These are phyloP conservation scores for Leptinotarsa defecta DNA, from an alignment of 1,140 invertebrate genomes.

Conservation along the genomic window DNA sequence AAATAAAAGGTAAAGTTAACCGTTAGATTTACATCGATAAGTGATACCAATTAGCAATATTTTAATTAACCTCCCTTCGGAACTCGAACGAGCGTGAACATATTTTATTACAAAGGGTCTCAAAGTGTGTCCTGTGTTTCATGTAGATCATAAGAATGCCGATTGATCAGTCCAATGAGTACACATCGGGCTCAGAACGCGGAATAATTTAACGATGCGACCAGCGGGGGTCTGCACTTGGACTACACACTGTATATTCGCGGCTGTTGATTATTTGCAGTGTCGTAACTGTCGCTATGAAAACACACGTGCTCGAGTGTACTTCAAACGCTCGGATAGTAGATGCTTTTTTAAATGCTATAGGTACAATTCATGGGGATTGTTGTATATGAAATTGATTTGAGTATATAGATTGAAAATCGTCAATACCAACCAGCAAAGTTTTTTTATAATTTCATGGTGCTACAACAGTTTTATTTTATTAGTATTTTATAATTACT, in stretches of 20 bases:
- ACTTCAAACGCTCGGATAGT: background rate
- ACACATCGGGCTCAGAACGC: conserved; percentile 32
- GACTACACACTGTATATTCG: conserved; percentile 30
- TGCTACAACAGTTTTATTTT: too few relatives aligned
- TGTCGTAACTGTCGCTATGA: conserved; percentile 15
- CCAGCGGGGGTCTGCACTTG: conserved; percentile 25
- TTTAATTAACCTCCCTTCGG: conserved; percentile 32
- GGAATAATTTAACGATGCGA: conserved; percentile 42
- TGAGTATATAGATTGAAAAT: too few relatives aligned
- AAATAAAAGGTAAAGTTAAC: too few relatives aligned
- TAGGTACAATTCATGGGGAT: too few relatives aligned
- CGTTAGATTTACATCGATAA: conserved; percentile 5
- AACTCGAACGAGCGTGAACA: conserved; percentile 30
- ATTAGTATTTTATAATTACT: too few relatives aligned
- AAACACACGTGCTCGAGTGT: conserved; percentile 16
- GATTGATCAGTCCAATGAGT: conserved; percentile 39
- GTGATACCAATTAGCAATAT: conserved; percentile 34
- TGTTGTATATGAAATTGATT: too few relatives aligned
- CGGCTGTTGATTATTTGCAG: background rate
- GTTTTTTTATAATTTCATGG: too few relatives aligned
- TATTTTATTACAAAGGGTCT: conserved; percentile 28
- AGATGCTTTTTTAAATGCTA: too few relatives aligned
- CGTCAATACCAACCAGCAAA: too few relatives aligned
- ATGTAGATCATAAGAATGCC: conserved; percentile 37
- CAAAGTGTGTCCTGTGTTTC: conserved; percentile 29